Evolutionary conservation across 2,113 vertebrate species (phyloP).

Genomic region (Mungos mungo): DNA sequence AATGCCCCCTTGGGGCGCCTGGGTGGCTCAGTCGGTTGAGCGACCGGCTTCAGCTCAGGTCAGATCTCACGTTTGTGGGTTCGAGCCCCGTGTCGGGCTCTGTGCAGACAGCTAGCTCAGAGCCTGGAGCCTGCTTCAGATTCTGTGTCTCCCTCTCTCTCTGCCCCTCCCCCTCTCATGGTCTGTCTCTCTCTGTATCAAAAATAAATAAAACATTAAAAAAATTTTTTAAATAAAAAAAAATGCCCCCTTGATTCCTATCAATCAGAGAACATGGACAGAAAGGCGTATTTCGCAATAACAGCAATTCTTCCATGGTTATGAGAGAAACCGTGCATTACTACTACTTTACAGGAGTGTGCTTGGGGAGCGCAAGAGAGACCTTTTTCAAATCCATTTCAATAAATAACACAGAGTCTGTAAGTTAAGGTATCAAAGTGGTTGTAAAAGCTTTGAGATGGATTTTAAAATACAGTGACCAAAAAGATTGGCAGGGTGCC

Average conservation of each 20-base stretch:
- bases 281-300: not conserved
- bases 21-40: no score
- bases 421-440: not conserved
- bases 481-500: not conserved
- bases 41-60: no score
- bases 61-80: no score
- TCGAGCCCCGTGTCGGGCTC: no score
- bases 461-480: not conserved
- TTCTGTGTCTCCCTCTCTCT: no score
- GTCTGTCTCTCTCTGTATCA: no score
- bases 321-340: not conserved
- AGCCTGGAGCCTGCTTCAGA: no score
- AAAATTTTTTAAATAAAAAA: no score
- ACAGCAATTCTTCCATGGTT: not conserved
- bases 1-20: not conserved
- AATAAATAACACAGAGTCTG: not conserved
- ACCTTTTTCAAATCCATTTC: not conserved
- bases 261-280: not conserved
- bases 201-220: no score
- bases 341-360: not conserved
- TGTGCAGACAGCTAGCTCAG: no score
- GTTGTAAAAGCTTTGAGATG: conserved; percentile 1
- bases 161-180: no score
- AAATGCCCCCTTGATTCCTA: not conserved
- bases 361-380: not conserved